Evolutionary conservation across 2,797 vertebrate genomes (phyloP), one percentile per base, ranked within the genome.

Genomic region (Alca torda): DNA sequence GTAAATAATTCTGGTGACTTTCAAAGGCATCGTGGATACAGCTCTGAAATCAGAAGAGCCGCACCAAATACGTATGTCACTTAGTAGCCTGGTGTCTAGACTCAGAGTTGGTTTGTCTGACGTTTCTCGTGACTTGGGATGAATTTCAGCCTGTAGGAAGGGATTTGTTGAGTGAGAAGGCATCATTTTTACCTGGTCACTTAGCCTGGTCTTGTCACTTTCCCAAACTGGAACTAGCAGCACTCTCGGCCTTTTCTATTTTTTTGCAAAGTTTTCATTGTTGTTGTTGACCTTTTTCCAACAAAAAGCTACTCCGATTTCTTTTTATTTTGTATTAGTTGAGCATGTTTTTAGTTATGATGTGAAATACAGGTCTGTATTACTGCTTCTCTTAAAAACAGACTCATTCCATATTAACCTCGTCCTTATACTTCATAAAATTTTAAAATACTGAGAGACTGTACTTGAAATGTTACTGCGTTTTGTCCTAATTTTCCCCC

Each of bases 371-470:
- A 46, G 25, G 83, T 94, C 72, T 90, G 51, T 84, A 65, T 95
- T 97, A 89, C 63, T 93, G 89, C 91, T 83, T 87, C 91, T 95
- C 81, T 94, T 97, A 96, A 96, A 96, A 96, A 79, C 56, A 78
- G 93, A 97, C 84, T 96, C 91, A 95, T 93, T 95, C 73, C 80
- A 20, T 93, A 90, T 96, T 97, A 97, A 96, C 95, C 85, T 93
- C 94, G 78, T 93, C 94, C 85, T 95, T 93, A 91, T 91, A 97
- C 90, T 94, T 96, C 89, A 96, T 97, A 96, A 97, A 96, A 96
- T 78, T 95, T 97, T 96, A 96, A 96, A 97, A 94, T 94, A 90
- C 69, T 72, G 91, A 72, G 84, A 96, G 90, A 46, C 85, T 92
- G 76, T 65, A 56, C 82, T 91, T 96, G 94, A 93, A 96, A 91